Conservation (phyloP, 1,140 invertebrate species). For the Macrobrachium rosenbergii region DNA sequence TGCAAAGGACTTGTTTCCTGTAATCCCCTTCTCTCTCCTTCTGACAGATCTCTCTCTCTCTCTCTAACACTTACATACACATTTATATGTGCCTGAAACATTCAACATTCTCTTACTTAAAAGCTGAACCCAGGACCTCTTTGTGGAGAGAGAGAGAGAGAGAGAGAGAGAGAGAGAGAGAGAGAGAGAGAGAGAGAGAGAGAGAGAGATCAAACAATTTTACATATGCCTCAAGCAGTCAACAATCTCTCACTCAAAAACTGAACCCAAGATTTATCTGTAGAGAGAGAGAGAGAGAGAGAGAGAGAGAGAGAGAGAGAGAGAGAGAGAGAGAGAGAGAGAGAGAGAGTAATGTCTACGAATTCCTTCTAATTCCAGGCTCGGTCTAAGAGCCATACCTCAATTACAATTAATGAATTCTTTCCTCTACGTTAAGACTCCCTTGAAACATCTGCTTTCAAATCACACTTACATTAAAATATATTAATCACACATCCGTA, state of each 20-base stretch:
- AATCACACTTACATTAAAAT: too few relatives aligned
- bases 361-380: too few relatives aligned
- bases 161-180: conserved; percentile 41
- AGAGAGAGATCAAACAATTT: too few relatives aligned
- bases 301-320: conserved; percentile 40
- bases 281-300: conserved; percentile 26
- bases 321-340: conserved; percentile 28
- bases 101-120: background rate
- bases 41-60: conserved; percentile 5
- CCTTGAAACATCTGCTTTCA: too few relatives aligned
- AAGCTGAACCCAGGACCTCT: background rate
- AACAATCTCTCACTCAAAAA: background rate
- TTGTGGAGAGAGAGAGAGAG: conserved; percentile 15
- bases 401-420: too few relatives aligned
- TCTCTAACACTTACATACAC: background rate
- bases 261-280: background rate
- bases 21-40: conserved; percentile 2
- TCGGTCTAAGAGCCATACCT: too few relatives aligned
- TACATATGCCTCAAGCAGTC: background rate
- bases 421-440: too few relatives aligned
- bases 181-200: background rate
- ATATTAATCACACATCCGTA: too few relatives aligned
- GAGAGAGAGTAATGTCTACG: background rate
- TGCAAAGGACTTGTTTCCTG: too few relatives aligned
- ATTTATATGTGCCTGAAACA: background rate